Evolutionary conservation across 2,888 invertebrate species (phyloP), one percentile per base, ranked within the genome.

Genomic region (Chesias legatella): DNA sequence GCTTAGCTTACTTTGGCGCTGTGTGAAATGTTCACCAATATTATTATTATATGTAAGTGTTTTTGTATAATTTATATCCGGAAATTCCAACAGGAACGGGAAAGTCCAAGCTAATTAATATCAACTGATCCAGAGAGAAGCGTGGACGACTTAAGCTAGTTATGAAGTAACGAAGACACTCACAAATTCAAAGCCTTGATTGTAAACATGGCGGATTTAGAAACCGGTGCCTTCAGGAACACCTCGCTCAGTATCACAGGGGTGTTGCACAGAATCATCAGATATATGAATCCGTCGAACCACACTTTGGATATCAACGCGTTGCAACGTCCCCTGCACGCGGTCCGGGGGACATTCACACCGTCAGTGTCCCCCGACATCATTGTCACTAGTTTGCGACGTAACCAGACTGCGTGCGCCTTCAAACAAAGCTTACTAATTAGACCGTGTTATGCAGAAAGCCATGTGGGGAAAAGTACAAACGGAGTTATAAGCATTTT

Each of bases 251-350:
- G 47, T 44, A 86, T 84, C 0, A 86, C 82, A 0, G 86, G 86
- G 0, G 84, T 86, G 49, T 86, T 86, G 43, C 73, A 75, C 7
- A 86, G 54, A 29, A 86, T 86, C 64, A 76, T 70, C 7, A 80
- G 7, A 53, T 86, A 86, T 6, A 86, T 84, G 53, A 81, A 77
- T 0, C 64, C 56, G 47, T 90, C 89, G 64, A 90, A 81, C 82
- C 83, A 88, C 0, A 76, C 43, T 43, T 67, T 79, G 7, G 69
- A 71, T 1, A 81, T 69, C 0, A 88, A 17, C 1, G 68, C 51
- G 59, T 81, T 79, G 53, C 83, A 88, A 8, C 56, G 52, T 21
- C 74, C 76, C 0, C 89, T 61, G 64, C 77, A 84, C 1, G 60
- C 57, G 1, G 67, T 61, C 20, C 69, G 69, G 0, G 89, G 89